Conservation (phyloP, 2,888 invertebrate genomes). For the Tetragnatha montana region DNA sequence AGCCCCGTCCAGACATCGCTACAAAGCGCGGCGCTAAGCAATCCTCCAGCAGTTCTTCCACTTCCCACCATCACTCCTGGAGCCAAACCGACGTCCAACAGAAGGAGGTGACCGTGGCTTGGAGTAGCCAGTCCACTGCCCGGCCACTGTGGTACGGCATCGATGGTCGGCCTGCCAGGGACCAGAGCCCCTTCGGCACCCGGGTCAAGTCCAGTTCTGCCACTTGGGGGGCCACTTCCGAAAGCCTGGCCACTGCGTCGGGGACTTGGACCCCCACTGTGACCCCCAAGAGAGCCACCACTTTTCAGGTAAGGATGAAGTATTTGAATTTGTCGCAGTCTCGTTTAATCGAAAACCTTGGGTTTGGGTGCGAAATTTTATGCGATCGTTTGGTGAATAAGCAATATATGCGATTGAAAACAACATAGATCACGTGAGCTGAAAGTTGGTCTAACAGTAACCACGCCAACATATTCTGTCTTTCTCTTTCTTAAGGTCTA, state of each 20-base stretch:
- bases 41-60: neutral
- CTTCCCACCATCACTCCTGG: constrained; percentile 30
- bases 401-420: neutral
- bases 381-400: neutral
- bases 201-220: constrained; percentile 21
- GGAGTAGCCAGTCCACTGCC: constrained; percentile 22
- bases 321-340: neutral
- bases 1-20: constrained; percentile 27
- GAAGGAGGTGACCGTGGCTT: constrained; percentile 58
- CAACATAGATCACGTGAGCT: neutral
- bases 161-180: constrained; percentile 53
- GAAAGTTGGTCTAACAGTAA: neutral
- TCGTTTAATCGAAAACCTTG: neutral
- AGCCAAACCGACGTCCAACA: constrained; percentile 49
- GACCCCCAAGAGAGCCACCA: neutral
- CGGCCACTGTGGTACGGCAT: constrained; percentile 58
- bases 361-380: neutral
- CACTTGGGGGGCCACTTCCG: neutral
- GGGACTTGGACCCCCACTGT: constrained; percentile 24
- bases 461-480: neutral
- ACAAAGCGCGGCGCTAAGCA: constrained; percentile 44
- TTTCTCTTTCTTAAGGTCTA: no score
- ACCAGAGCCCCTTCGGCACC: constrained; percentile 55
- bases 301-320: neutral
- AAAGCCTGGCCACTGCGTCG: neutral